Percentiles rank a stretch among this genome's conserved stretches.
Evolutionary conservation across 2,113 vertebrate species (phyloP).

Genomic region (Formicarius rufipectus): DNA sequence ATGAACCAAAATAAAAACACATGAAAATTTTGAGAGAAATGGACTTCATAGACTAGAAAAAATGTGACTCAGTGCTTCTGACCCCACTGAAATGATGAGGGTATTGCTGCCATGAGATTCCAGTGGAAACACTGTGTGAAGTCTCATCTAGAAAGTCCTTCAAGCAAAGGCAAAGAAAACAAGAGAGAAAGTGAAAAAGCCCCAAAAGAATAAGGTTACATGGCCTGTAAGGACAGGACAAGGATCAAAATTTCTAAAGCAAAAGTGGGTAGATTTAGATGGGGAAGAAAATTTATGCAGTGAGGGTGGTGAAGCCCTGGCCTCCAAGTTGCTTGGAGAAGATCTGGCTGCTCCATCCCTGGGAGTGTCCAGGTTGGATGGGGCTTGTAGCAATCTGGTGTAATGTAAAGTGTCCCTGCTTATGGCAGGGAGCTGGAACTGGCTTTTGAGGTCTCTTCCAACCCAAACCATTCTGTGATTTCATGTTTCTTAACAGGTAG

Average conservation of each 20-base stretch:
- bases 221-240: background rate
- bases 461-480: background rate
- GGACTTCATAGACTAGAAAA: background rate
- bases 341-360: rapidly evolving
- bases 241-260: background rate
- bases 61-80: background rate
- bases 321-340: background rate
- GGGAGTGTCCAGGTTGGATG: too few species aligned
- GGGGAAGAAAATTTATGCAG: background rate
- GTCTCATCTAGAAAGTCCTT: background rate
- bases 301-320: rapidly evolving
- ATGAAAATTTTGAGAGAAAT: background rate
- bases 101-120: background rate
- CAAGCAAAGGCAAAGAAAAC: background rate
- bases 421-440: rapidly evolving
- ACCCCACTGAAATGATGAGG: background rate
- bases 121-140: background rate
- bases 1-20: background rate
- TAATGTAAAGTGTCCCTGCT: too few species aligned
- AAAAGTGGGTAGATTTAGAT: background rate
- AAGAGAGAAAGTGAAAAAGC: background rate
- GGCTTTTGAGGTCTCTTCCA: background rate
- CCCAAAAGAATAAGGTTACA: rapidly evolving
- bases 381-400: background rate
- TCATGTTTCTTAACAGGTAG: background rate